Evolutionary conservation across 2,888 invertebrate genomes (phyloP), one percentile per base, ranked within the genome.

Genomic region (Melikaiella ostensackeni): DNA sequence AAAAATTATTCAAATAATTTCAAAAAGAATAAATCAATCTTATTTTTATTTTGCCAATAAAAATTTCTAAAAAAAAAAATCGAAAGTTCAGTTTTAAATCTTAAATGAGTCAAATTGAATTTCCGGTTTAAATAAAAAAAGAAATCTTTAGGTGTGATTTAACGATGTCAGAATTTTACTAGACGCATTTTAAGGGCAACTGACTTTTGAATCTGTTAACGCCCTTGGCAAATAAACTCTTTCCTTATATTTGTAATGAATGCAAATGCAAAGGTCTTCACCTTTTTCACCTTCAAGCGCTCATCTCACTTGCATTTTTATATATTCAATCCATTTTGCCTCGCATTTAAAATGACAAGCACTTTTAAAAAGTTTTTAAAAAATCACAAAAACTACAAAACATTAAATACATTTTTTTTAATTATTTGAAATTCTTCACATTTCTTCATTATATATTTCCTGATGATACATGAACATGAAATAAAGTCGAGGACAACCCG

Each of bases 401-500:
- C 4, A 21, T 8, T 21, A 55, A 55, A 21, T 21, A 9, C 9
- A 55, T 21, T 21, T 55, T 21, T 21, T n/a, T 50, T 50, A n/a
- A n/a, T 50, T 50, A n/a, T 5, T 50, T 50, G 7, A 50, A 50
- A 21, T 57, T 24, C 1, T 59, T 27, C 27, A 27, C 27, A 59
- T 6, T 27, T 16, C 21, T 59, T 24, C 9, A 59, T 59, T 27
- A 27, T 57, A 27, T 6, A 24, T 57, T 59, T 59, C 16, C 13
- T 16, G n/a, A 70, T 33, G 27, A 46, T 66, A 46, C 16, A 42
- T 27, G 42, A 50, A 50, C n/a, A 46, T 70, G 30, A 70, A 55
- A 70, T 50, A n/a, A 70, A 50, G 70, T 70, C 30, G 70, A 70
- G 70, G 70, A 70, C 70, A 70, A 27, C 4, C 11, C 27, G 27